phyloP scores from a whole-genome alignment of 2,113 vertebrate genomes.

The Peromyscus maniculatus region DNA sequence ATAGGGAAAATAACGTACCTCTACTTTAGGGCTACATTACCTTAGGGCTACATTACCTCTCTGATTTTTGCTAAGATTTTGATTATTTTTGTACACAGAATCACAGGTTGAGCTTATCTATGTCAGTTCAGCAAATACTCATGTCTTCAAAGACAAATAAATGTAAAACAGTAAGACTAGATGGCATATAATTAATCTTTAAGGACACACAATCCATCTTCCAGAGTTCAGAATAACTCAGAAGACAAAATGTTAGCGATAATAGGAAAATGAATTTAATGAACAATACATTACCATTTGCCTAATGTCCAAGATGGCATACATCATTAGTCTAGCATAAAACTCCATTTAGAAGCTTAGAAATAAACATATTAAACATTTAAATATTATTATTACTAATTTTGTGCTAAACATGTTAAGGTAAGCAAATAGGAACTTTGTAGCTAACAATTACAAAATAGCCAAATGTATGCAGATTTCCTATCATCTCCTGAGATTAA shows the following conservation, averaged over 20 bases:
- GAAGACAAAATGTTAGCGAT: neutral
- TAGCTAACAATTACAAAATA: neutral
- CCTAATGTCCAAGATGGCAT: constrained; percentile 1
- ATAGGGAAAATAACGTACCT: neutral
- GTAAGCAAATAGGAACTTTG: constrained; percentile 29
- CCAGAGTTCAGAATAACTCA: constrained; percentile 1
- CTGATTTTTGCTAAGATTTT: neutral
- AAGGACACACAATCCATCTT: constrained; percentile 41
- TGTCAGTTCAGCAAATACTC: constrained; percentile 45
- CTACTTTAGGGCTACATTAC: neutral
- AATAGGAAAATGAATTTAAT: constrained; percentile 66
- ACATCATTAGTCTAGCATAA: constrained; percentile 34
- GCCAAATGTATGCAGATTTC: constrained; percentile 25
- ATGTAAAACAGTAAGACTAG: neutral
- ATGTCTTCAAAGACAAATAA: constrained; percentile 45
- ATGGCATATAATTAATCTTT: constrained; percentile 7
- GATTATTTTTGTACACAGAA: neutral
- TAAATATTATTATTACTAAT: constrained; percentile 23
- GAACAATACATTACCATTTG: constrained; percentile 45
- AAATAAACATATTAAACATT: constrained; percentile 32
- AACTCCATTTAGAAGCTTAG: constrained; percentile 37
- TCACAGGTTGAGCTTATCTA: neutral
- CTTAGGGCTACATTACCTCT: neutral
- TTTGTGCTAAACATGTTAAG: constrained; percentile 37
- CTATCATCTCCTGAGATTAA: neutral